Base-by-base conservation (phyloP, 2,797 vertebrate genomes). In the Enteromius trimaculatus region DNA sequence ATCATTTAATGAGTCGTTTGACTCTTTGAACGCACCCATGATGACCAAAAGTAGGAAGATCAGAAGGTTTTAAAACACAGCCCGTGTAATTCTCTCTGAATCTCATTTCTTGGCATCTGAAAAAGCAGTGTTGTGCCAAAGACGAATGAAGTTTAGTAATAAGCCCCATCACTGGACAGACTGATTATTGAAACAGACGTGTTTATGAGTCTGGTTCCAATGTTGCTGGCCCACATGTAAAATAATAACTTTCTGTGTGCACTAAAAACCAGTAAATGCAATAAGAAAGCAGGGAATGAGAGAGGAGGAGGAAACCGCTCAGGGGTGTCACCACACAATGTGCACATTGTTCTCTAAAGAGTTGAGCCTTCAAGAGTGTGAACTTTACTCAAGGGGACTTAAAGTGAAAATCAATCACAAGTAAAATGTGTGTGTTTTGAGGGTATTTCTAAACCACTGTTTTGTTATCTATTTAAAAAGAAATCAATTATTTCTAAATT, bases 141-240 rank as follows among this genome's bases (percentile, higher is more conserved):
- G 49, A 60, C 26, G 13, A 47, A 47, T 14, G 44, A 37, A 23
- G 19, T 60, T 53, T 17, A 39, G 64, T 69, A 66, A 81, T 64
- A 66, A 64, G 62, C 21, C 55, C 44, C 31, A 66, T 37, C 3
- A 65, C 37, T 23, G 70, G 80, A 53, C 65, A 19, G 37, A 84
- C 53, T 10, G 21, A 81, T 86, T 88, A 90, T 91, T 90, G 88
- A 84, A 79, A 80, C 86, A 86, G 91, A 92, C 89, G 86, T 90
- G 90, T 94, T 95, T 93, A 92, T 86, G 89, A 91, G 89, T 88
- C 88, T 89, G 82, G 44, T 85, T 84, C 86, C 89, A 90, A 82
- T 86, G 88, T 89, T 85, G 84, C 8, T 72, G 88, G 87, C 23
- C 92, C 70, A 58, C n/a, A 82, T 84, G 88, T 87, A 82, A 89